Conservation (phyloP, 35 echinoderm and acorn worm genomes). For the Lytechinus pictus region DNA sequence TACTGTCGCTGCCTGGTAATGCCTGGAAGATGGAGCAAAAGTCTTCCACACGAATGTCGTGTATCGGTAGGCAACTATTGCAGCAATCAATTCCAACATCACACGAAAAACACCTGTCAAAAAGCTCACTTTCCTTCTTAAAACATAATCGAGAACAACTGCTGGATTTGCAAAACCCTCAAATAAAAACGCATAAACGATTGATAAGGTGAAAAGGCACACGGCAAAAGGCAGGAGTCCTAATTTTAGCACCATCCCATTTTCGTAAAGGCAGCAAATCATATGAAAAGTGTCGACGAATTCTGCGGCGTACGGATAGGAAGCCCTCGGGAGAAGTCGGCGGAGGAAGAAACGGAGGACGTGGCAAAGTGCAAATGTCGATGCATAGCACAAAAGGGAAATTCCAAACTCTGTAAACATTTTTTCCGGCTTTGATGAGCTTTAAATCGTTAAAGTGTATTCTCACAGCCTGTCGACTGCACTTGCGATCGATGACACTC, state of each 20-base stretch:
- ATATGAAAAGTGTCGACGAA: constrained; percentile 82
- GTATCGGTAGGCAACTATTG: constrained; percentile 68
- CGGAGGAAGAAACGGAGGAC: constrained; percentile 45
- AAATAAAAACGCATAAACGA: constrained; percentile 74
- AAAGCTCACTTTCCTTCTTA: constrained; percentile 67
- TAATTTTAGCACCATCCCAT: constrained; percentile 79
- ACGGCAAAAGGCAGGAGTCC: constrained; percentile 70
- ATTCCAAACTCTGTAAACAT: constrained; percentile 5
- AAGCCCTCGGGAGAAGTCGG: constrained; percentile 50
- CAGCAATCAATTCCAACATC: constrained; percentile 70
- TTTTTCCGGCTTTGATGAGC: background rate
- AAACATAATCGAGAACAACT: constrained; percentile 66
- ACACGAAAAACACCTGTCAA: constrained; percentile 63
- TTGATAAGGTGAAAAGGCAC: constrained; percentile 60
- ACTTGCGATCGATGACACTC: no score
- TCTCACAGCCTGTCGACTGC: no score
- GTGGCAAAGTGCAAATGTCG: constrained; percentile 48
- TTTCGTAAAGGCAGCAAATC: constrained; percentile 82
- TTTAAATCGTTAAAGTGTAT: no score
- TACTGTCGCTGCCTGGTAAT: constrained; percentile 32
- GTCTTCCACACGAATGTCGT: constrained; percentile 73
- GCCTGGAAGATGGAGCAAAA: background rate
- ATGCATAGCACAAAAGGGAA: constrained; percentile 17
- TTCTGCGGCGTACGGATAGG: constrained; percentile 75
- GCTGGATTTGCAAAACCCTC: constrained; percentile 89